Base-by-base conservation (phyloP, 2,113 vertebrate species). In the Nerophis lumbriciformis region DNA sequence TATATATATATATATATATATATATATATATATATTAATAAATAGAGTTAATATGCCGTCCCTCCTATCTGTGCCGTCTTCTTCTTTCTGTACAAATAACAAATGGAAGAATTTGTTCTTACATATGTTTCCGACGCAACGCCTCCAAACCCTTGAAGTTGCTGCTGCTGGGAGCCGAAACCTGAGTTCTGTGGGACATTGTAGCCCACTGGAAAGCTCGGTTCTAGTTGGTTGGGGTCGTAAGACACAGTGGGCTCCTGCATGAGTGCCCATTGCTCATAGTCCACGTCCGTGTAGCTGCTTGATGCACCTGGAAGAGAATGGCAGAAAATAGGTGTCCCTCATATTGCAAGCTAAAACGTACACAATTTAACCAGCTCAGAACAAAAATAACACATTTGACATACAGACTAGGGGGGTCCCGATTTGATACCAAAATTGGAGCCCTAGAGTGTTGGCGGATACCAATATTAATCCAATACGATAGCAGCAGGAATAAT, bases 261-360 rank as follows among this genome's bases (percentile, higher is more conserved):
- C 38, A 69, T 4, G 5, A 66, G 12, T 2, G 67, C 9, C 88
- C 88, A 92, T 8, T 53, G 65, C 37, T 84, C 75, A 51, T 55
- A 87, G 66, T 83, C 80, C 61, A 91, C 90, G 50, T 89, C 81
- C 61, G 85, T 69, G 71, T 79, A 88, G 75, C 81, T 86, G 64
- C 76, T 74, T 66, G 79, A 74, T 59, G 82, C 74, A 58, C 80
- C 91, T 90, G 63, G 11, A 61, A 75, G 45, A 48, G 21, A 54
- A 0, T 37, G 8, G 8, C 10, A 52, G 5, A 6, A 6, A 15
- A 38, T 5, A 12, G 48, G 6, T 6, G 7, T 14, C 15, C 7
- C 16, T 21, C 16, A 51, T 16, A 51, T 51, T 6, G 7, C 8
- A 51, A 51, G n/a, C 14, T 19, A 51, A 10, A 51, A 13, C 16